phyloP scores from a whole-genome alignment of 2,888 invertebrate genomes.

The Sthenelais limicola region DNA sequence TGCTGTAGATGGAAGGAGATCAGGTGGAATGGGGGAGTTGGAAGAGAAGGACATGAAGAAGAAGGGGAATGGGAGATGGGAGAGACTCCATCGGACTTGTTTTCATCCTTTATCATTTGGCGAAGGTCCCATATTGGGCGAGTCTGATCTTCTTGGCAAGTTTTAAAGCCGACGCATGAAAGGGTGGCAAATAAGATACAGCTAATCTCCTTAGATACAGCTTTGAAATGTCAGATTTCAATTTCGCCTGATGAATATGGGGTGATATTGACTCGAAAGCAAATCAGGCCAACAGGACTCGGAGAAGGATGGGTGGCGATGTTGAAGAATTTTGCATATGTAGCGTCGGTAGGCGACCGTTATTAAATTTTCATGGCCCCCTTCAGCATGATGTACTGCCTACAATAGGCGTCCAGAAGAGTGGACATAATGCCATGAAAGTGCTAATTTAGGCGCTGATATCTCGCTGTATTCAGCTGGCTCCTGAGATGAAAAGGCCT shows the following conservation, averaged over 20 bases:
- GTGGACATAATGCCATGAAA: slow-evolving; percentile 9
- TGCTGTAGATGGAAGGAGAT: neutral
- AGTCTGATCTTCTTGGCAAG: slow-evolving; percentile 15
- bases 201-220: slow-evolving; percentile 35
- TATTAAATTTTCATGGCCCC: slow-evolving; percentile 28
- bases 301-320: neutral
- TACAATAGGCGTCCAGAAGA: slow-evolving; percentile 2
- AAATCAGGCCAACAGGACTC: neutral
- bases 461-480: slow-evolving; percentile 1
- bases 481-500: slow-evolving; percentile 21
- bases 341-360: neutral
- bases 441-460: neutral
- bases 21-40: neutral
- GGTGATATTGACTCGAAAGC: slow-evolving; percentile 20
- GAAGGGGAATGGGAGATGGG: neutral
- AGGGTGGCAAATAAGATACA: slow-evolving; percentile 31
- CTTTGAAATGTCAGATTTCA: slow-evolving; percentile 43
- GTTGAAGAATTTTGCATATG: slow-evolving; percentile 40
- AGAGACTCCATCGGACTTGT: neutral
- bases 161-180: slow-evolving; percentile 20
- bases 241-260: slow-evolving; percentile 36
- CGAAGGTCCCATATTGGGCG: slow-evolving; percentile 11
- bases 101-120: neutral
- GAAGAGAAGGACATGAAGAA: neutral
- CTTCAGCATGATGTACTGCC: slow-evolving; percentile 17